A percentile compares a stretch with the other conserved stretches of the same genome.
Evolutionary conservation across 1,140 invertebrate species (phyloP).

Genomic region (Macrobrachium rosenbergii): DNA sequence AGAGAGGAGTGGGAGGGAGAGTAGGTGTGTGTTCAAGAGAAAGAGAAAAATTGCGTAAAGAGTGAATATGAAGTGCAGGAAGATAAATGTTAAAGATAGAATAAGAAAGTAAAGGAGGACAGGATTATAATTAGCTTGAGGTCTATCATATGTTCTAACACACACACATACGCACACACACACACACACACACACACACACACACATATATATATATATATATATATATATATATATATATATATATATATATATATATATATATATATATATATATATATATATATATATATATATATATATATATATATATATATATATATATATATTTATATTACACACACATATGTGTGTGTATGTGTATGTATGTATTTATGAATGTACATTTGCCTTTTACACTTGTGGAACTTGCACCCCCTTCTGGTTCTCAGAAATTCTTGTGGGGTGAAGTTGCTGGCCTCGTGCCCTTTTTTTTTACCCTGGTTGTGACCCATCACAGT

Average conservation of each 20-base stretch:
- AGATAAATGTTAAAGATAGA: neutral
- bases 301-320: too few relatives aligned
- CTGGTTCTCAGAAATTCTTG: neutral
- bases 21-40: neutral
- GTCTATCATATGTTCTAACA: neutral
- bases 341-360: neutral
- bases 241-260: too few relatives aligned
- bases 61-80: neutral
- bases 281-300: too few relatives aligned
- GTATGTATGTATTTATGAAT: neutral
- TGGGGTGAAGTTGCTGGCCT: too few relatives aligned
- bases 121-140: neutral
- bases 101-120: neutral
- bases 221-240: too few relatives aligned
- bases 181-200: conserved; percentile 20
- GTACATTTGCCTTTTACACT: neutral
- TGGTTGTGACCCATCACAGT: too few relatives aligned
- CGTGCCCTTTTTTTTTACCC: too few relatives aligned
- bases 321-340: neutral
- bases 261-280: too few relatives aligned
- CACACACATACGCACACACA: neutral
- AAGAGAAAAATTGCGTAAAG: neutral
- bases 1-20: neutral
- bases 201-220: too few relatives aligned
- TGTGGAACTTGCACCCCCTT: neutral